A percentile compares a stretch with the other conserved stretches of the same genome.
phyloP scores from a whole-genome alignment of 2,888 invertebrate genomes.

The Nomada goodeniana region DNA sequence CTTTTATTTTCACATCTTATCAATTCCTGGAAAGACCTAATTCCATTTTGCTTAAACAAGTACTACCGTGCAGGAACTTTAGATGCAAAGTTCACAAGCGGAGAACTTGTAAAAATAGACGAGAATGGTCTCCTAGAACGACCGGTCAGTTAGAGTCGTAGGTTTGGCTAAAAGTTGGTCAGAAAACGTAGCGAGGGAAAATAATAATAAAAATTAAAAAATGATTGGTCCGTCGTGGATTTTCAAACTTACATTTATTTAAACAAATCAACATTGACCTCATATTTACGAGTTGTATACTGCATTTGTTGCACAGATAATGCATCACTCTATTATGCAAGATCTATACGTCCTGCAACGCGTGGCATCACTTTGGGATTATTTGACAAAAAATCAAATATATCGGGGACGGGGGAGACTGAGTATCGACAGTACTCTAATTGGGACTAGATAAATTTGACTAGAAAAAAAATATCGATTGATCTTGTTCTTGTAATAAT shows the following conservation, averaged over 20 bases:
- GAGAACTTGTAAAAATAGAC: too few relatives aligned
- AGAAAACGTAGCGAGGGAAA: not conserved
- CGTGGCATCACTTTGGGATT: slow-evolving; percentile 72
- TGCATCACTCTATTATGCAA: slow-evolving; percentile 81
- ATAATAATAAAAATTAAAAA: not conserved
- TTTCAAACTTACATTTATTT: slow-evolving; percentile 85
- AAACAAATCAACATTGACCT: slow-evolving; percentile 85
- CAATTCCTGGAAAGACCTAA: too few relatives aligned
- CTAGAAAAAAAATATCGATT: slow-evolving; percentile 61
- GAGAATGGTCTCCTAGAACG: too few relatives aligned
- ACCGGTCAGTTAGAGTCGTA: too few relatives aligned
- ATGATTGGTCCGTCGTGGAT: slow-evolving; percentile 66
- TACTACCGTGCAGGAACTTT: too few relatives aligned
- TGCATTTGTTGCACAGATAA: slow-evolving; percentile 82
- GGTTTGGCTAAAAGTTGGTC: too few relatives aligned
- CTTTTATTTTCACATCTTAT: too few relatives aligned
- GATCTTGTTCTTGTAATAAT: slow-evolving; percentile 38
- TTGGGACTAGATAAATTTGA: slow-evolving; percentile 63
- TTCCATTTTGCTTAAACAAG: too few relatives aligned
- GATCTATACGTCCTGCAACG: slow-evolving; percentile 80
- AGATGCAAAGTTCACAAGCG: too few relatives aligned
- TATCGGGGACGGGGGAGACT: slow-evolving; percentile 70
- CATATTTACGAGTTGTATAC: slow-evolving; percentile 83
- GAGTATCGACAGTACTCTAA: slow-evolving; percentile 70
- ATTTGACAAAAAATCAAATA: slow-evolving; percentile 70